Evolutionary conservation across 37 sponge, comb jelly and placozoan genomes (phyloP).

Genomic region (Eunapius fragilis): DNA sequence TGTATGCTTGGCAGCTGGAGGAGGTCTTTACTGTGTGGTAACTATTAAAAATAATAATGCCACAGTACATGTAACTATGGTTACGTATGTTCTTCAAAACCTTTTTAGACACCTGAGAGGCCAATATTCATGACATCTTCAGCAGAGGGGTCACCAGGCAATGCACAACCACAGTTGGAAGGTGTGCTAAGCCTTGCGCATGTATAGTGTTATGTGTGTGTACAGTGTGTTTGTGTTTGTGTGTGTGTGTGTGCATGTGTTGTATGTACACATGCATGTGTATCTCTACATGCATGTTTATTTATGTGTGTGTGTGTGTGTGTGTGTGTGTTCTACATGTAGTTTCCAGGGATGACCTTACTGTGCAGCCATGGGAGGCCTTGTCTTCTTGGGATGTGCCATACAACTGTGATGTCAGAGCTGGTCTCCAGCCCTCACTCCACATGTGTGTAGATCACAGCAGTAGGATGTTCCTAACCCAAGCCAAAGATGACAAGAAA

Average conservation of each 20-base stretch:
- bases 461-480: conserved; percentile 51
- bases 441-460: conserved; percentile 81
- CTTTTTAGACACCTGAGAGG: conserved; percentile 17
- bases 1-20: too few species aligned
- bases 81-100: background rate
- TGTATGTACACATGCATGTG: too few species aligned
- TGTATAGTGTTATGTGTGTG: background rate
- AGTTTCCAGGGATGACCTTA: background rate
- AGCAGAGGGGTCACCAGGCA: background rate
- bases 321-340: background rate
- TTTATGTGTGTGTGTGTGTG: too few species aligned
- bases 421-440: conserved; percentile 79
- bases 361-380: conserved; percentile 56
- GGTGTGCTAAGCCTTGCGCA: background rate
- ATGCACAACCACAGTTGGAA: background rate
- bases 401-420: conserved; percentile 41
- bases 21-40: too few species aligned
- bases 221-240: background rate
- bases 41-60: background rate
- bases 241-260: too few species aligned
- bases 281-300: too few species aligned
- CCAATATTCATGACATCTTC: conserved; percentile 74
- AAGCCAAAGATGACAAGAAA: background rate
- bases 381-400: conserved; percentile 41
- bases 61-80: background rate